phyloP scores from a whole-genome alignment of 2,113 vertebrate genomes.

The Gobiocypris rarus region DNA sequence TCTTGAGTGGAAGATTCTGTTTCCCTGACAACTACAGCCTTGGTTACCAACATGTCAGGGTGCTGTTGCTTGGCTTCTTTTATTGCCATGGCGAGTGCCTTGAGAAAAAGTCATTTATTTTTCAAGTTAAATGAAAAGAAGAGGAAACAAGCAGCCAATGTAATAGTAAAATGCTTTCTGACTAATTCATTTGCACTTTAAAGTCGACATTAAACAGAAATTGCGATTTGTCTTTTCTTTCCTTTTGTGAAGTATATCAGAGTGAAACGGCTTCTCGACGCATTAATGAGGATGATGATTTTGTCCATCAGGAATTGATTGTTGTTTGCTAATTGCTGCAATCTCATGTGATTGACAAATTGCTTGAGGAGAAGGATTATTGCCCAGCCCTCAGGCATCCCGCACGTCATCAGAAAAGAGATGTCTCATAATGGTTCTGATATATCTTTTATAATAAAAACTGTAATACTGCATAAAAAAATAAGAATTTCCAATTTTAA shows the following conservation, averaged over 20 bases:
- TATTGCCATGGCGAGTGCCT: conserved; percentile 96
- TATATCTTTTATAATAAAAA: too few species aligned
- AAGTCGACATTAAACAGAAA: background rate
- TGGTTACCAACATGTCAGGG: conserved; percentile 99
- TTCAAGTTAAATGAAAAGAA: conserved; percentile 16
- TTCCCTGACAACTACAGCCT: conserved; percentile 99
- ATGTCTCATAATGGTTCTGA: background rate
- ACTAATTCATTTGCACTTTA: conserved; percentile 6
- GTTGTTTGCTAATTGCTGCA: background rate
- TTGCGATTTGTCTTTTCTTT: background rate
- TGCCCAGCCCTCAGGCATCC: too few species aligned
- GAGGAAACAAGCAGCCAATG: background rate
- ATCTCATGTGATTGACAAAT: background rate
- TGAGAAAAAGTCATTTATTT: conserved; percentile 61
- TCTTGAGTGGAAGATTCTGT: conserved; percentile 93
- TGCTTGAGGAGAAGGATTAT: background rate
- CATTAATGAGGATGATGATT: background rate
- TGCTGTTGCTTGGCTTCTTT: conserved; percentile 98
- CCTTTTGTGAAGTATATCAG: background rate
- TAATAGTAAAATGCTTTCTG: conserved; percentile 17
- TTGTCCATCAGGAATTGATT: background rate
- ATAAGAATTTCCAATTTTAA: too few species aligned
- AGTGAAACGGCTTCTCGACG: background rate
- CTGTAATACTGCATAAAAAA: too few species aligned
- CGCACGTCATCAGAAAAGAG: background rate